Conservation (phyloP, 2,888 invertebrate genomes). For the Eupithecia insigniata region DNA sequence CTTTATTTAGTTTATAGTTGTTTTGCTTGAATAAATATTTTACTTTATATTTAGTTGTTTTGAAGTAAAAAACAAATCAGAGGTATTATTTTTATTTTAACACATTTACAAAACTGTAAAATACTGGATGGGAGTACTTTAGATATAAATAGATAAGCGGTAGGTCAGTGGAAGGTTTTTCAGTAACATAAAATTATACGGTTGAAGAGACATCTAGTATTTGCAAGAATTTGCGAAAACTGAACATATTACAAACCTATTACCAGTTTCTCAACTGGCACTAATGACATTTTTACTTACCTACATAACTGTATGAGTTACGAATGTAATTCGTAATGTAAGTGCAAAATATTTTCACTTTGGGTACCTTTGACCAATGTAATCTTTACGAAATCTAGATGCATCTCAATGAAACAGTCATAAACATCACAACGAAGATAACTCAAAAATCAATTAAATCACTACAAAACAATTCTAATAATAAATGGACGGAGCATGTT, state of each 20-base stretch:
- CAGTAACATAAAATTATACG: constrained; percentile 32
- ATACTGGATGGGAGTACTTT: constrained; percentile 55
- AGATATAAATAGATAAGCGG: constrained; percentile 44
- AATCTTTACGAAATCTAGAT: constrained; percentile 25
- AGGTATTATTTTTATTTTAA: constrained; percentile 65
- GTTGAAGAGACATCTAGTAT: constrained; percentile 27
- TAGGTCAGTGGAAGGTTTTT: constrained; percentile 51
- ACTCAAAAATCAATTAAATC: constrained; percentile 32
- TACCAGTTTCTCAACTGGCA: not conserved
- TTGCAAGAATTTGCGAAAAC: constrained; percentile 17
- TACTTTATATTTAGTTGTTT: constrained; percentile 21
- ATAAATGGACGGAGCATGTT: constrained; percentile 77
- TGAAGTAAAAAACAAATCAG: constrained; percentile 53
- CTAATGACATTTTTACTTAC: not conserved
- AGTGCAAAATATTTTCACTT: not conserved
- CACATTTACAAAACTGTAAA: constrained; percentile 63
- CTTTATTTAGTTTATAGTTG: constrained; percentile 27
- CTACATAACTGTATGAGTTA: not conserved
- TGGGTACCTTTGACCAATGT: not conserved
- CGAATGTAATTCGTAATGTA: not conserved
- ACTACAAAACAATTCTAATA: constrained; percentile 47
- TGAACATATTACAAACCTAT: not conserved
- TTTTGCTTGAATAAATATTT: constrained; percentile 32
- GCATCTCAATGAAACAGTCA: constrained; percentile 20
- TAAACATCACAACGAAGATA: constrained; percentile 24